Evolutionary conservation across 2,113 vertebrate species (phyloP), one percentile per base, ranked within the genome.

Genomic region (Dicerorhinus sumatrensis): DNA sequence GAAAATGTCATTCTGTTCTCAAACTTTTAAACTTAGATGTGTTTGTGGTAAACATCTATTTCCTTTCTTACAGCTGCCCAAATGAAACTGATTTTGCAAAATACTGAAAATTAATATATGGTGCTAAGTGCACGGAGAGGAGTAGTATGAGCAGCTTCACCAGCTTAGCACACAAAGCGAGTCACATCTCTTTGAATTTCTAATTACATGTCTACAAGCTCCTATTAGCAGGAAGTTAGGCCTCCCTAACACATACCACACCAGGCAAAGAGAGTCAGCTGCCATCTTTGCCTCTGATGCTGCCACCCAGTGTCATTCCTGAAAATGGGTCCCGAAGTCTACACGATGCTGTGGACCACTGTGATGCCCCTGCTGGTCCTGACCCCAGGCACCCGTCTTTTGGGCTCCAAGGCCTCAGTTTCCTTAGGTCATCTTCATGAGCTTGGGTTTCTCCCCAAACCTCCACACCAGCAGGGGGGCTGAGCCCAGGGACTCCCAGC

Each of bases 1-100:
- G 80, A 85, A 80, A 94, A 81, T 7, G 60, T 11, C 23, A 2
- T 91, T 81, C 60, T 79, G 62, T 82, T 60, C 91, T 77, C 69
- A 67, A 94, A 60, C 76, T 73, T 79, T 42, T 39, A 89, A 91
- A 80, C 27, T 27, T 73, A 72, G 8, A 54, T 48, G 23, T 72
- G 7, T 75, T 60, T 89, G 58, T 75, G 20, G n/a, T 90, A 76
- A 92, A 46, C 60, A 72, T 23, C 56, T 60, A 16, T 39, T 67
- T 72, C 46, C 67, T 72, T 96, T 84, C 51, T 92, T 51, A 96
- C 80, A 92, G 46, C 6, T 91, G n/a, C 51, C 42, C 79, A 46
- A 70, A 48, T 16, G 27, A 67, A 46, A 48, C 72, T 18, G 65
- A 80, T 70, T 80, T 95, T 92, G 83, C 65, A 72, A 76, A 92